Percentiles rank a stretch among this genome's conserved stretches.
phyloP scores from a whole-genome alignment of 2,888 invertebrate genomes.

The Alitta virens region DNA sequence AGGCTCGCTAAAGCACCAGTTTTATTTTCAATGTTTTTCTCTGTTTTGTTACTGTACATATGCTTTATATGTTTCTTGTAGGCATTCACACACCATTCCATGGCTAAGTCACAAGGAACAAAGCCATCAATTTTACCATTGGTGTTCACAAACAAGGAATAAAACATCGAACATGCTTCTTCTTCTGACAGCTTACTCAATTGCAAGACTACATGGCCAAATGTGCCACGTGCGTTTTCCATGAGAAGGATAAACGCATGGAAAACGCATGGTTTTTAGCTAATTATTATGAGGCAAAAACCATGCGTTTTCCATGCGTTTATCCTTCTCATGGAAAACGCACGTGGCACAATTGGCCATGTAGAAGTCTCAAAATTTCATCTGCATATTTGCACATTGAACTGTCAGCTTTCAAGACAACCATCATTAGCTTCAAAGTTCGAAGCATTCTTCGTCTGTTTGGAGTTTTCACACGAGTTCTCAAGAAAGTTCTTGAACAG shows the following conservation, averaged over 20 bases:
- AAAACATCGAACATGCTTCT: slow-evolving; percentile 9
- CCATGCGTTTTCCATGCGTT: no score
- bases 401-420: slow-evolving; percentile 23
- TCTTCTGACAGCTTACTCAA: not conserved
- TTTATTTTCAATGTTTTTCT: slow-evolving; percentile 18
- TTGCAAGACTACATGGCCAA: no score
- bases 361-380: slow-evolving; percentile 24
- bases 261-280: no score
- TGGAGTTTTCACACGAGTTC: slow-evolving; percentile 14
- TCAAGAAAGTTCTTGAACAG: slow-evolving; percentile 23
- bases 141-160: slow-evolving; percentile 21
- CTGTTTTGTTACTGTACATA: slow-evolving; percentile 27
- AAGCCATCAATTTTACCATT: slow-evolving; percentile 1
- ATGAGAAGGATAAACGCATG: no score
- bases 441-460: slow-evolving; percentile 21
- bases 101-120: slow-evolving; percentile 9
- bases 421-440: slow-evolving; percentile 26
- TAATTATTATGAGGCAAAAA: no score
- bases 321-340: no score
- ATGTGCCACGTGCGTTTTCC: no score
- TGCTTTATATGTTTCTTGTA: slow-evolving; percentile 15
- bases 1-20: slow-evolving; percentile 11
- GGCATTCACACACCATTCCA: slow-evolving; percentile 9
- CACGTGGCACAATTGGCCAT: no score
- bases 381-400: slow-evolving; percentile 27